phyloP scores from a whole-genome alignment of 2,797 vertebrate species.

The Acanthopagrus latus region DNA sequence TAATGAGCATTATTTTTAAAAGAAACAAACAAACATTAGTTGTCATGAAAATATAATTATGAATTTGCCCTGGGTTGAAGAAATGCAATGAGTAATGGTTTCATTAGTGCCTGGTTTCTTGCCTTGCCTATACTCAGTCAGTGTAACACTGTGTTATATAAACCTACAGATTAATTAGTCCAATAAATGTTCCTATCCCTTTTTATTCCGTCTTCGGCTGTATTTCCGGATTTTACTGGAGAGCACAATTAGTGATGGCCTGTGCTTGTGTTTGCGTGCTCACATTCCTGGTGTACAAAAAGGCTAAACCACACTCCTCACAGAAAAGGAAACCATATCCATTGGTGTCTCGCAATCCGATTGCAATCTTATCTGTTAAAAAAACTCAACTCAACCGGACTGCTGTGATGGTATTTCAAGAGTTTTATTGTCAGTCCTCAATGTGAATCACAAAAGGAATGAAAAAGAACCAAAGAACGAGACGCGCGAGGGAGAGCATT shows the following conservation, averaged over 20 bases:
- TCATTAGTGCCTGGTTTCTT: neutral
- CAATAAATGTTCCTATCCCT: neutral
- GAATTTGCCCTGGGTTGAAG: neutral
- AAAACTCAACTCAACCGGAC: constrained; percentile 30
- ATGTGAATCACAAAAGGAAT: constrained; percentile 1
- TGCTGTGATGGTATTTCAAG: constrained; percentile 26
- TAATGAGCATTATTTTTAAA: neutral
- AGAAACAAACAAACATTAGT: neutral
- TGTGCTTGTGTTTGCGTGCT: neutral
- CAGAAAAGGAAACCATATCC: constrained; percentile 5
- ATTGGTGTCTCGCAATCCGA: constrained; percentile 12
- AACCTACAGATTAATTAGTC: neutral
- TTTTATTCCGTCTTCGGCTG: neutral
- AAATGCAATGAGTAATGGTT: neutral
- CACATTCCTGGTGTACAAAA: neutral
- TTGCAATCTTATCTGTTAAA: constrained; percentile 15
- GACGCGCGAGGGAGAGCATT: constrained; percentile 29
- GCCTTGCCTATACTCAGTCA: neutral
- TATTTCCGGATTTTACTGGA: neutral
- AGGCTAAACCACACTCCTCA: neutral
- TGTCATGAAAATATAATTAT: neutral
- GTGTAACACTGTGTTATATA: too few relatives aligned
- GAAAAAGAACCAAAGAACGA: constrained; percentile 21
- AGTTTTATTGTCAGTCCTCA: constrained; percentile 22
- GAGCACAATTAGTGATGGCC: neutral